Percentiles rank a stretch among this genome's conserved stretches.
These are phyloP conservation scores for Nomada flava DNA, from an alignment of 2,888 invertebrate species.

Conservation along the genomic window DNA sequence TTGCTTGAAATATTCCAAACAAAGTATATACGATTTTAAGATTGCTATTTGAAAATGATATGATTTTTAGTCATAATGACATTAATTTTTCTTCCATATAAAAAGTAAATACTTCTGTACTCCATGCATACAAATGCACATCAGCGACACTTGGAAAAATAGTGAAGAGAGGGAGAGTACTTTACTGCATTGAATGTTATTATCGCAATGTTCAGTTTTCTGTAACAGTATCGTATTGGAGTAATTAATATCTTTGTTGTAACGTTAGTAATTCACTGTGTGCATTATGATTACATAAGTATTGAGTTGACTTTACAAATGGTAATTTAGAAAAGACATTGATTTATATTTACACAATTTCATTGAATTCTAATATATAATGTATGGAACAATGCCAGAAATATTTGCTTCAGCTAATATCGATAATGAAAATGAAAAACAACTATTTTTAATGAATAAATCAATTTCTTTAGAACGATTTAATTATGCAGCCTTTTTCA, in stretches of 20 bases:
- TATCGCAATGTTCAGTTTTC: conserved; percentile 15
- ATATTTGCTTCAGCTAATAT: neutral
- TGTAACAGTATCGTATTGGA: neutral
- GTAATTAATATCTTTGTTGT: neutral
- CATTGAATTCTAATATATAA: neutral
- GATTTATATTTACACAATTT: neutral
- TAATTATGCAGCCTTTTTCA: too few relatives aligned
- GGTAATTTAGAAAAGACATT: neutral
- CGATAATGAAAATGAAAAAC: neutral
- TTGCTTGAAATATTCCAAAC: conserved; percentile 33
- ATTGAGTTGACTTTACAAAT: neutral
- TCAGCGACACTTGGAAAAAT: neutral
- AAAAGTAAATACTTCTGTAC: conserved; percentile 51
- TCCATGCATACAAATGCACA: conserved; percentile 52
- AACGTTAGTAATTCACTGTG: neutral
- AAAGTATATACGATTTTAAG: conserved; percentile 26
- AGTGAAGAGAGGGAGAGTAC: neutral
- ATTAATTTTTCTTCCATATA: conserved; percentile 39
- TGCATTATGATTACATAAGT: neutral
- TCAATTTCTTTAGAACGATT: neutral
- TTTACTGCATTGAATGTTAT: conserved; percentile 5
- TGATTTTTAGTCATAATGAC: conserved; percentile 32
- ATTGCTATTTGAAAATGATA: conserved; percentile 30
- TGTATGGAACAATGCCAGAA: conserved; percentile 31
- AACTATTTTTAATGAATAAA: neutral